Evolutionary conservation across 2,113 vertebrate species (phyloP), one percentile per base, ranked within the genome.

Genomic region (Callithrix jacchus): DNA sequence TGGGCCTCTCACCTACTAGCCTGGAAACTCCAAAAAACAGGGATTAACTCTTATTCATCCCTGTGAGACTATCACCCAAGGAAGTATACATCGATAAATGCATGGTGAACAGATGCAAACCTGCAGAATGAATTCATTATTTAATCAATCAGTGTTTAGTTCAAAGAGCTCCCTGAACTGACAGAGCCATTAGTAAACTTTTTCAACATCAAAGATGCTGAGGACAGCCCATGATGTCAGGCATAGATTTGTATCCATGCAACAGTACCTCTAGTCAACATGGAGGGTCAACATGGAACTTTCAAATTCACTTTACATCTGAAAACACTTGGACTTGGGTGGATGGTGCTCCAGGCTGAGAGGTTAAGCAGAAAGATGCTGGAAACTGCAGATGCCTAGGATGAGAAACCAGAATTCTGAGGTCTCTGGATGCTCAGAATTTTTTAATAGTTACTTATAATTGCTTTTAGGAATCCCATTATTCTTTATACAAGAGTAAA

Each of bases 61-160:
- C 40, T 45, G 77, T 74, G 94, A 84, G 42, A 32, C 71, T 90
- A 56, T 94, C 64, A 56, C 70, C 82, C 88, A 96, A 71, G 94
- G 85, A 94, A 87, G 76, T 80, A 81, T 81, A 87, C 77, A 49
- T 1, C 25, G 74, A 58, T 71, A 92, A 92, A 87, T 92, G 88
- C 87, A 35, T 92, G 93, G 91, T 42, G 56, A 97, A 71, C 88
- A 97, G 64, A 96, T 71, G 88, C 85, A 96, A 95, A 71, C 42
- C 11, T 94, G 14, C 61, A 95, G 85, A 77, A 85, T 58, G 37
- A 95, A 95, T 90, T 83, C 81, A 92, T 94, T 93, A 95, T 71
- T 84, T 80, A 85, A 95, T 91, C 91, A 83, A 83, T 96, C 93
- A 87, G 61, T 13, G 25, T 87, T 94, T 87, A 83, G 86, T 89